Evolutionary conservation across 2,113 vertebrate genomes (phyloP).

Genomic region (Climacteris rufus): DNA sequence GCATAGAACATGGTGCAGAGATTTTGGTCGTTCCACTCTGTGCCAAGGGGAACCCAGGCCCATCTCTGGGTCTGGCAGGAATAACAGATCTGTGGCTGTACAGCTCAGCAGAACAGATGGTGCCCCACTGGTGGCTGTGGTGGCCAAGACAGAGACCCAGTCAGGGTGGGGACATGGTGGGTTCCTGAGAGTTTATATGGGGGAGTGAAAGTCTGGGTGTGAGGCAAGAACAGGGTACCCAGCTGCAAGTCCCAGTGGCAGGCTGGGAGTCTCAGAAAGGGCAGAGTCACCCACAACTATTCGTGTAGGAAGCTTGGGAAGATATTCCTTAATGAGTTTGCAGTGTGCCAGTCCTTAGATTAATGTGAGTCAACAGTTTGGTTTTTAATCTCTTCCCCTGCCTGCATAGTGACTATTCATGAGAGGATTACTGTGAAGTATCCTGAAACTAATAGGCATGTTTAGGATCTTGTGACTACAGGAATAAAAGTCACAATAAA

Average conservation of each 20-base stretch:
- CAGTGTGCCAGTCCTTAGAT: background rate
- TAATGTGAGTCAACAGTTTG: background rate
- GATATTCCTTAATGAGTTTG: background rate
- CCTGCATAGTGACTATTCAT: background rate
- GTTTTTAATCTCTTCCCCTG: constrained; percentile 22
- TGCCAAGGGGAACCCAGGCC: background rate
- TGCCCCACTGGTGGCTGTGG: background rate
- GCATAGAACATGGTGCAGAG: background rate
- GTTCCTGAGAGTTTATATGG: background rate
- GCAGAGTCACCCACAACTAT: background rate
- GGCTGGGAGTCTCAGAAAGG: background rate
- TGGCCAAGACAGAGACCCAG: background rate
- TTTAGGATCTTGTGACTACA: background rate
- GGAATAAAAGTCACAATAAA: background rate
- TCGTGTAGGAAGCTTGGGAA: background rate
- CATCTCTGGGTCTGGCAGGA: too few species aligned
- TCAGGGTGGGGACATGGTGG: background rate
- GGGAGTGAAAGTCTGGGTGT: background rate
- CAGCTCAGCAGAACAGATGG: background rate
- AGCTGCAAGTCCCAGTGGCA: background rate
- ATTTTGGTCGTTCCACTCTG: background rate
- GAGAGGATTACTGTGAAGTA: background rate
- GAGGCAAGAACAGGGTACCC: background rate
- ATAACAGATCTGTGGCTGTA: background rate
- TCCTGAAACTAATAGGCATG: background rate